phyloP scores from a whole-genome alignment of 2,888 invertebrate species.

The Argyresthia albistria region DNA sequence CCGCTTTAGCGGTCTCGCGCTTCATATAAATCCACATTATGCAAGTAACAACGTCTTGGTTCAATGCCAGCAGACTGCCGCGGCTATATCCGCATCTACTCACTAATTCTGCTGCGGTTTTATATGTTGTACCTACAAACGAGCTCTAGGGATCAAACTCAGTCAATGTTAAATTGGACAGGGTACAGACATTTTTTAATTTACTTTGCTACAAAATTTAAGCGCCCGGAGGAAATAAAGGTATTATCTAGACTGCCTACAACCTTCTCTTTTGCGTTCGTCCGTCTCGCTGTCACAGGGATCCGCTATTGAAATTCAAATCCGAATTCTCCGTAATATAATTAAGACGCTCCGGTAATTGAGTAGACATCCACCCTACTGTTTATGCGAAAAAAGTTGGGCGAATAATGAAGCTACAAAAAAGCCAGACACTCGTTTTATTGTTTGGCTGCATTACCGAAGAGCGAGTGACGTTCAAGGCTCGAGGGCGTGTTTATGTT shows the following conservation, averaged over 20 bases:
- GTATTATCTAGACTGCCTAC: not conserved
- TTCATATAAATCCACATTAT: constrained; percentile 56
- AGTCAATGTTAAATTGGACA: not conserved
- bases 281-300: constrained; percentile 38
- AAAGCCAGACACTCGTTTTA: constrained; percentile 6
- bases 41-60: constrained; percentile 62
- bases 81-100: constrained; percentile 17
- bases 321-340: constrained; percentile 53
- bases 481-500: not conserved
- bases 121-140: not conserved
- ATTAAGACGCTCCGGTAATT: constrained; percentile 57
- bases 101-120: constrained; percentile 16
- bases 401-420: constrained; percentile 12
- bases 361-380: constrained; percentile 48
- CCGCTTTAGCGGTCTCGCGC: constrained; percentile 26
- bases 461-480: not conserved
- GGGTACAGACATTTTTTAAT: not conserved
- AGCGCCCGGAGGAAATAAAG: not conserved
- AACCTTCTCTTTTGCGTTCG: not conserved
- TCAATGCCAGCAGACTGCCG: constrained; percentile 52
- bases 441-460: not conserved
- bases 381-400: constrained; percentile 24
- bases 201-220: not conserved
- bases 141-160: not conserved
- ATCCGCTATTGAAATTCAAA: constrained; percentile 63